Conservation (phyloP, 2,888 invertebrate genomes). For the Tachina fera region DNA sequence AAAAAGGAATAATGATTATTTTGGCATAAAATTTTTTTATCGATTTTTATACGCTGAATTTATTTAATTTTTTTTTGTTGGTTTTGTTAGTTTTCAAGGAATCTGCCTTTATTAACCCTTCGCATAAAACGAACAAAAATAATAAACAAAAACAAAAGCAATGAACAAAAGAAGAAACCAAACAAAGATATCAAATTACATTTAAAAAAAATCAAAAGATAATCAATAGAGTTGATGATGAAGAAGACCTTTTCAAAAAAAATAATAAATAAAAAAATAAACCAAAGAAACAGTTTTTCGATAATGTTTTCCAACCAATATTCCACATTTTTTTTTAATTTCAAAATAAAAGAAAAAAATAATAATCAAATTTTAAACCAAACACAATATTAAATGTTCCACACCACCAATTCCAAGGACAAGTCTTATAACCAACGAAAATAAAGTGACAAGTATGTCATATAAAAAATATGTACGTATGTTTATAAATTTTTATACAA, state of each 20-base stretch:
- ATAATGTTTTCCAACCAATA: constrained; percentile 58
- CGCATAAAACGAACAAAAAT: constrained; percentile 50
- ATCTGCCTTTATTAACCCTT: constrained; percentile 48
- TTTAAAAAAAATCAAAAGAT: constrained; percentile 46
- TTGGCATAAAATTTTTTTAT: constrained; percentile 44
- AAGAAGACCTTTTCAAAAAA: constrained; percentile 60
- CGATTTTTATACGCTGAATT: constrained; percentile 48
- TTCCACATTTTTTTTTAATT: constrained; percentile 16
- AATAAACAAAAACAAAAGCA: constrained; percentile 55
- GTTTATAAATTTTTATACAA: constrained; percentile 20
- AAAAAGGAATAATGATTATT: constrained; percentile 17
- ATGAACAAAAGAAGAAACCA: constrained; percentile 52
- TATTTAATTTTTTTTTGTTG: constrained; percentile 9
- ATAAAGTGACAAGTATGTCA: constrained; percentile 71
- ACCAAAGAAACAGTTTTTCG: constrained; percentile 55
- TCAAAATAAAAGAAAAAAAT: neutral
- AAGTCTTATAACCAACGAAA: constrained; percentile 57
- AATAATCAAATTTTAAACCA: constrained; percentile 2
- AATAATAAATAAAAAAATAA: too few species aligned
- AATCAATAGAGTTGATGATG: constrained; percentile 63
- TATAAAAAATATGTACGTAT: constrained; percentile 47
- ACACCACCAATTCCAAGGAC: constrained; percentile 69
- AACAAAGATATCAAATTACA: constrained; percentile 70
- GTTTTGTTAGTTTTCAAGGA: constrained; percentile 47
- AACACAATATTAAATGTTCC: constrained; percentile 68